These are phyloP conservation scores for Xanthostigma xanthostigma DNA, from an alignment of 2,888 invertebrate genomes.

Conservation along the genomic window DNA sequence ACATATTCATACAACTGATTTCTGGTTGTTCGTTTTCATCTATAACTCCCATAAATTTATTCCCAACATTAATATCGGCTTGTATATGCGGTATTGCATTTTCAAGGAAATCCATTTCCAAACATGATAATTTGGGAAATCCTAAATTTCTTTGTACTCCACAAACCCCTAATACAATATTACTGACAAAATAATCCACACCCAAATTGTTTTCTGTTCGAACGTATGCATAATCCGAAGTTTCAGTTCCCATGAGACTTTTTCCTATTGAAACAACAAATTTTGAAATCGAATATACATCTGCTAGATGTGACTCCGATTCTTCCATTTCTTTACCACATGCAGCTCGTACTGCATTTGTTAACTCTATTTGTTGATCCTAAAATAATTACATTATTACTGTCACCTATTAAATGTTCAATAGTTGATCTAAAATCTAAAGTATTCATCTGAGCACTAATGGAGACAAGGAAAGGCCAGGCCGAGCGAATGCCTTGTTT, in stretches of 20 bases:
- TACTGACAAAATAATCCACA: constrained; percentile 23
- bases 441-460: too few relatives aligned
- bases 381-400: constrained; percentile 12
- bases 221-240: constrained; percentile 23
- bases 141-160: constrained; percentile 25
- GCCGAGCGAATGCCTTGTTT: too few relatives aligned
- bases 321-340: constrained; percentile 46
- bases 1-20: too few relatives aligned
- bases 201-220: constrained; percentile 20
- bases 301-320: constrained; percentile 40
- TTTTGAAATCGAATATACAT: constrained; percentile 45
- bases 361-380: constrained; percentile 24
- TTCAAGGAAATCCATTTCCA: constrained; percentile 24
- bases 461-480: too few relatives aligned
- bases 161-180: constrained; percentile 21
- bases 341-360: constrained; percentile 35
- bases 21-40: constrained; percentile 7
- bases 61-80: constrained; percentile 22
- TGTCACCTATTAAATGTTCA: too few relatives aligned
- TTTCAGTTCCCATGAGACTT: constrained; percentile 23
- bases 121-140: constrained; percentile 23
- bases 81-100: constrained; percentile 20
- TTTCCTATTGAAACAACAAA: constrained; percentile 43
- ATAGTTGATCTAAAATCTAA: background rate
- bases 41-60: constrained; percentile 18